These are phyloP conservation scores for Manis javanica DNA, from an alignment of 2,797 vertebrate species.

Conservation along the genomic window DNA sequence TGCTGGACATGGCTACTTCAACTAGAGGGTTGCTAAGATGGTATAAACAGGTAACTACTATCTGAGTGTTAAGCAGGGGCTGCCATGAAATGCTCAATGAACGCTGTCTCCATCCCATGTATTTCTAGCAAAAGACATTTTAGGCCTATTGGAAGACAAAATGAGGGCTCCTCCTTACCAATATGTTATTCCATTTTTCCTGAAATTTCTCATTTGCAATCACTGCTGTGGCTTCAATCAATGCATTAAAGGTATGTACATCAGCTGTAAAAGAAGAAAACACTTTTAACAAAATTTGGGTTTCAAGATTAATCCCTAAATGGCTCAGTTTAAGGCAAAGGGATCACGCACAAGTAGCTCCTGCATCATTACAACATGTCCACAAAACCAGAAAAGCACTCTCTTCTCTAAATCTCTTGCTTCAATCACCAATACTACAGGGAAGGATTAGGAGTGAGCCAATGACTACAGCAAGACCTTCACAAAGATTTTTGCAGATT, in stretches of 20 bases:
- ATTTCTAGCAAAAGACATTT: not conserved
- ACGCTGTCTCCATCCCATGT: fast-evolving
- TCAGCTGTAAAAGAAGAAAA: constrained; percentile 88
- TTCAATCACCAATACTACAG: constrained; percentile 81
- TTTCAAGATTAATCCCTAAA: not conserved
- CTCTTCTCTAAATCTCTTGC: constrained; percentile 92
- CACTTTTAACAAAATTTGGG: not conserved
- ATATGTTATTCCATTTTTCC: constrained; percentile 89
- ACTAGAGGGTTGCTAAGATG: not conserved
- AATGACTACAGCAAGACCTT: not conserved
- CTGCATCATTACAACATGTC: constrained; percentile 64
- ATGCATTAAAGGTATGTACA: constrained; percentile 92
- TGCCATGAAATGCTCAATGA: not conserved
- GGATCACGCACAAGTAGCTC: constrained; percentile 71
- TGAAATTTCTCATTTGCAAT: constrained; percentile 81
- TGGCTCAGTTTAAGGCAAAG: constrained; percentile 81
- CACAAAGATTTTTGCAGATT: not conserved
- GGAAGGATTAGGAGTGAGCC: not conserved
- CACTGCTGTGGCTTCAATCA: constrained; percentile 88
- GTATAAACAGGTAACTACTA: not conserved
- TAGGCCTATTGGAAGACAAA: not conserved
- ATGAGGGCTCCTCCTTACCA: constrained; percentile 87
- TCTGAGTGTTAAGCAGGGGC: not conserved
- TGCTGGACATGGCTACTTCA: not conserved
- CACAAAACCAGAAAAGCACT: constrained; percentile 80